Evolutionary conservation across 2,888 invertebrate genomes (phyloP).

Genomic region (Mellilla xanthometata): DNA sequence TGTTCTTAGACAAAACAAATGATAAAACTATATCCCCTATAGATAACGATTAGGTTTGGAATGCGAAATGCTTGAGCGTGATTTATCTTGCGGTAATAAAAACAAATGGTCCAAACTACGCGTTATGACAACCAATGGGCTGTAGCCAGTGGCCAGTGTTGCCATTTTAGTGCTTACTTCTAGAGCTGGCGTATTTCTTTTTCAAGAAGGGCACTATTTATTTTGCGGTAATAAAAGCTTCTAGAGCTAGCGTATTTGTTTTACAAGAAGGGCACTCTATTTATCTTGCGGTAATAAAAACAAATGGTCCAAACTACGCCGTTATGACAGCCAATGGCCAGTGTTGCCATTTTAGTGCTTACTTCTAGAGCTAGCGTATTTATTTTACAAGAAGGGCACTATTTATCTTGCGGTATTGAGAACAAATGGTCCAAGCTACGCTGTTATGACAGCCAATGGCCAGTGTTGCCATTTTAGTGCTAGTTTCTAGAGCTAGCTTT

Average conservation of each 20-base stretch:
- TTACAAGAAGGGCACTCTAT: too few species aligned
- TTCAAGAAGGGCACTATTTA: too few species aligned
- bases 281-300: constrained; percentile 18
- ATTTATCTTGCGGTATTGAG: constrained; percentile 12
- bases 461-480: too few species aligned
- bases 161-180: too few species aligned
- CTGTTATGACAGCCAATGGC: constrained; percentile 8
- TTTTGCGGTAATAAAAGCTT: constrained; percentile 15
- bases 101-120: constrained; percentile 12
- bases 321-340: constrained; percentile 9
- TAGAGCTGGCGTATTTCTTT: too few species aligned
- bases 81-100: constrained; percentile 18
- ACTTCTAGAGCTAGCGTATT: too few species aligned
- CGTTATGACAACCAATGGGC: constrained; percentile 2
- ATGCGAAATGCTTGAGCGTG: constrained; percentile 6
- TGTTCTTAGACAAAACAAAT: constrained; percentile 5
- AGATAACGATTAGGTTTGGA: constrained; percentile 4
- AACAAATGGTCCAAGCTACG: constrained; percentile 11
- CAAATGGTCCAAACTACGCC: constrained; percentile 10
- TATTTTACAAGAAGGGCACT: too few species aligned
- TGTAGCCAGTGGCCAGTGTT: too few species aligned
- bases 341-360: too few species aligned
- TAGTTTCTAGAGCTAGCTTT: too few species aligned
- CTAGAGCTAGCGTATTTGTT: too few species aligned
- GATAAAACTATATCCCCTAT: constrained; percentile 3